Evolutionary conservation across 2,888 invertebrate genomes (phyloP).

Genomic region (Platynereis dumerilii): DNA sequence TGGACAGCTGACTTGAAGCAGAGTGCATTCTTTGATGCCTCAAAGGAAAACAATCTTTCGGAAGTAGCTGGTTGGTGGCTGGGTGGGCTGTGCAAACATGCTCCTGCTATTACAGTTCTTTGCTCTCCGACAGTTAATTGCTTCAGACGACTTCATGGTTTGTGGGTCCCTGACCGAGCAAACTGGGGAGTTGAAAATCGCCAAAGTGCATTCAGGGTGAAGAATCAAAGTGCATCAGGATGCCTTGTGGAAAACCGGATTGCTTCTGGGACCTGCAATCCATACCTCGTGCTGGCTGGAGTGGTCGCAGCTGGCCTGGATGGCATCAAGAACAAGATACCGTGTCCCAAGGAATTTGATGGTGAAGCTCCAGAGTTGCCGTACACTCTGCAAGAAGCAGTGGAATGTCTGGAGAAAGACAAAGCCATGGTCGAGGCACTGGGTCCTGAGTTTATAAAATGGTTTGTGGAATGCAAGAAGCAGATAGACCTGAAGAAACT

Average conservation of each 20-base stretch:
- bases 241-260: constrained; percentile 37
- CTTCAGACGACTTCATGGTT: constrained; percentile 31
- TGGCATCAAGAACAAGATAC: constrained; percentile 30
- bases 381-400: constrained; percentile 29
- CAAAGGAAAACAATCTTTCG: constrained; percentile 22
- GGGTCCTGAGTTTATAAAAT: constrained; percentile 32
- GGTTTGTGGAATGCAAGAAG: constrained; percentile 34
- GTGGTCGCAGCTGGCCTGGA: constrained; percentile 37
- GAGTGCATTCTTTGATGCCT: constrained; percentile 29
- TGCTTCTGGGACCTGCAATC: constrained; percentile 30
- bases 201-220: constrained; percentile 26
- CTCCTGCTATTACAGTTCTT: constrained; percentile 34
- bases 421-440: constrained; percentile 28
- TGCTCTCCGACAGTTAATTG: constrained; percentile 40
- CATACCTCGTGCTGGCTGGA: constrained; percentile 36
- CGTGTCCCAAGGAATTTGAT: neutral
- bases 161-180: constrained; percentile 26
- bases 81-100: constrained; percentile 36
- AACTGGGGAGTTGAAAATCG: constrained; percentile 39
- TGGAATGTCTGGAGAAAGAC: constrained; percentile 29
- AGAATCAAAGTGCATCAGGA: constrained; percentile 8
- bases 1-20: constrained; percentile 16
- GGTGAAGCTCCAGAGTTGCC: constrained; percentile 28
- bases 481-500: constrained; percentile 17
- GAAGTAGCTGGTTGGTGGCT: constrained; percentile 32